Conservation (phyloP, 2,113 vertebrate genomes). For the Ceyx melanurus region DNA sequence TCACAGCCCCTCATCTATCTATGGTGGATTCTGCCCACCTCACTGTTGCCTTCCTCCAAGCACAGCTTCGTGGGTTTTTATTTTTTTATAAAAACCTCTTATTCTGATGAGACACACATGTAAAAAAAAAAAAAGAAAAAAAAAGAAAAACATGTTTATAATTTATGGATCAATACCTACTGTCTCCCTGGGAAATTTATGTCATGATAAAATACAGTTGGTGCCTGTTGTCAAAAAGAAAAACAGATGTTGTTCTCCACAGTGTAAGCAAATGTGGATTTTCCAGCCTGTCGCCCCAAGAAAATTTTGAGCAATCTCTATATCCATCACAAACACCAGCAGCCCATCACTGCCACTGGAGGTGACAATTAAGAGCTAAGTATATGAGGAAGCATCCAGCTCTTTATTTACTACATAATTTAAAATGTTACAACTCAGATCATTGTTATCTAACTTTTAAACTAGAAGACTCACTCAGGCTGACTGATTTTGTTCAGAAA, state of each 20-base stretch:
- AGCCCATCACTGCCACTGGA: not conserved
- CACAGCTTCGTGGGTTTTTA: not conserved
- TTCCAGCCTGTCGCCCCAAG: constrained; percentile 40
- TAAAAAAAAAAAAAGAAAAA: too few species aligned
- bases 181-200: not conserved
- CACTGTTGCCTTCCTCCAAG: not conserved
- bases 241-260: constrained; percentile 21
- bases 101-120: not conserved
- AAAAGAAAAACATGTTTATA: not conserved
- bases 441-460: constrained; percentile 34
- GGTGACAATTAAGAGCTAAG: constrained; percentile 52
- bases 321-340: constrained; percentile 34
- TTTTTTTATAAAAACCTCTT: not conserved
- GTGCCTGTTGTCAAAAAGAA: constrained; percentile 5
- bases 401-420: constrained; percentile 47
- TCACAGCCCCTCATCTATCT: not conserved
- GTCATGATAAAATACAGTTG: constrained; percentile 31
- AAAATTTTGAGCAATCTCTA: constrained; percentile 43
- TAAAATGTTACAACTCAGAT: constrained; percentile 28
- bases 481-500: constrained; percentile 21
- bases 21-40: not conserved
- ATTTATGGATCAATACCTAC: constrained; percentile 15
- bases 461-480: not conserved
- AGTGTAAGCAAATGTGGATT: constrained; percentile 38
- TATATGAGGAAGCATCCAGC: constrained; percentile 17